Base-by-base conservation (phyloP, 2,888 invertebrate genomes). In the Tuta absoluta region DNA sequence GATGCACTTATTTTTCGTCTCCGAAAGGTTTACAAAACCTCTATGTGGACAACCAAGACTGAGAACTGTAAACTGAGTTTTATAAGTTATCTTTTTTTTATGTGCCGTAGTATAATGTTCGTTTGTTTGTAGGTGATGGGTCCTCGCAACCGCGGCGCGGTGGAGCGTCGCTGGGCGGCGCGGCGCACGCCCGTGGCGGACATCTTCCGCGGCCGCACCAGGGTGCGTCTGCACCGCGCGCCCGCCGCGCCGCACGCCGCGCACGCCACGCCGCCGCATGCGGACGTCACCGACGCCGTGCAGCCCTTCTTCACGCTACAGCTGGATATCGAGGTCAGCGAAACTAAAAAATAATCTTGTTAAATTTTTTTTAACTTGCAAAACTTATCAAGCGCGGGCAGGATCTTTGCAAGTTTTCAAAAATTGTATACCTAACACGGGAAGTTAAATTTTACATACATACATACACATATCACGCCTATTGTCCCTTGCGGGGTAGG, bases 281-380 rank as follows among this genome's bases (percentile, higher is more conserved):
- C 89, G 24, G 94, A 95, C 79, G 94, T 96, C 71, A 97, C 98
- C 0, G 98, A 98, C 80, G 97, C 96, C 72, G 95, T 98, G 69
- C 97, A 98, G 85, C 98, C 98, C 0, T 99, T 99, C 92, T 98
- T 98, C 84, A 98, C 98, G 0, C 92, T 99, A 68, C 98, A 98
- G 83, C 93, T 99, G 37, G 98, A 99, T 79, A 98, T 99, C 74
- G 97, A 98, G 93, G 98, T 97, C 81, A 79, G 78, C 10, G 28
- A 28, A 4, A 28, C 33, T n/a, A n/a, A n/a, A n/a, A n/a, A n/a
- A n/a, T n/a, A n/a, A n/a, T n/a, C n/a, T n/a, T n/a, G n/a, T n/a
- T n/a, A n/a, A n/a, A n/a, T n/a, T n/a, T n/a, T n/a, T n/a, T n/a
- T n/a, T n/a, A n/a, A n/a, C n/a, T n/a, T n/a, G n/a, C n/a, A n/a